These are phyloP conservation scores for Rhizoglyphus robini DNA, from an alignment of 1,140 invertebrate species.

Conservation along the genomic window DNA sequence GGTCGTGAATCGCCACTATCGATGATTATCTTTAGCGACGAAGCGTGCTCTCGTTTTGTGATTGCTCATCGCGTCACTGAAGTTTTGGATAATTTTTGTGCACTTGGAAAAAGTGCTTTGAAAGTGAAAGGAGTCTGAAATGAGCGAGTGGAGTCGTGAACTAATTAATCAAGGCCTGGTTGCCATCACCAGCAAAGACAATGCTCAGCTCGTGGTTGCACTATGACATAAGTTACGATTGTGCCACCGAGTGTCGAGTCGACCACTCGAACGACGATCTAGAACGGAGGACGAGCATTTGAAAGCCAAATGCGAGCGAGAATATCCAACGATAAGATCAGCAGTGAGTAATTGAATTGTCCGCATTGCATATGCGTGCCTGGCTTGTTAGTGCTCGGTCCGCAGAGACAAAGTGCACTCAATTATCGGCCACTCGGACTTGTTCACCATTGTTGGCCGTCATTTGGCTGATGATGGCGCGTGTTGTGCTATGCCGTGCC, in stretches of 20 bases:
- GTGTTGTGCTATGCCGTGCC: not conserved
- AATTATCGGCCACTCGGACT: not conserved
- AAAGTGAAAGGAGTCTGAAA: too few species aligned
- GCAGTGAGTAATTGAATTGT: slow-evolving; percentile 9
- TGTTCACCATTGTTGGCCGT: not conserved
- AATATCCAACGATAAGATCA: not conserved
- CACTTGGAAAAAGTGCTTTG: too few species aligned
- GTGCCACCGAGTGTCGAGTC: not conserved
- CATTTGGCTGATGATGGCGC: not conserved
- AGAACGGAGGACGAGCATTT: not conserved
- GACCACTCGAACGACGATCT: not conserved
- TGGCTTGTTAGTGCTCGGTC: not conserved
- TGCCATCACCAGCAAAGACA: not conserved
- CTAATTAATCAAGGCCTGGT: slow-evolving; percentile 2
- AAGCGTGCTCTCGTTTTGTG: too few species aligned
- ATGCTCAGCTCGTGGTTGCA: not conserved
- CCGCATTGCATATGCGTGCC: not conserved
- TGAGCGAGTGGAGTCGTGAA: too few species aligned
- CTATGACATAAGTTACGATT: slow-evolving; percentile 6
- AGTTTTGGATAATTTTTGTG: too few species aligned
- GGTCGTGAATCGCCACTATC: too few species aligned
- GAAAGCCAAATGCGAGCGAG: not conserved
- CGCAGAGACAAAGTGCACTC: not conserved
- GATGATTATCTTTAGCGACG: too few species aligned
- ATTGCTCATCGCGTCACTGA: too few species aligned